Evolutionary conservation across 2,797 vertebrate genomes (phyloP).

Genomic region (Malurus splendens): DNA sequence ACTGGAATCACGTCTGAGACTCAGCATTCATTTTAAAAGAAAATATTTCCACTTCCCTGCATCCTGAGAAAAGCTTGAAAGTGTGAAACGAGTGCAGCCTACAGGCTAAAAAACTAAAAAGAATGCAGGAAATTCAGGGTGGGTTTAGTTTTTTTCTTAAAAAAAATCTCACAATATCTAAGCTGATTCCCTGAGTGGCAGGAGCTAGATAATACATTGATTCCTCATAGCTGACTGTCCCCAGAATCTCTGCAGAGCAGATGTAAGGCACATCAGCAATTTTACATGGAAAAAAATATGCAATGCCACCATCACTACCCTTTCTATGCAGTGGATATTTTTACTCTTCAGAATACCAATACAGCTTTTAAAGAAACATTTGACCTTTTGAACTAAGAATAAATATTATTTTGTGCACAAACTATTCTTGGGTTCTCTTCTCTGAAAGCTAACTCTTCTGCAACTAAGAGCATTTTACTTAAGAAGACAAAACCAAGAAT

Average conservation of each 20-base stretch:
- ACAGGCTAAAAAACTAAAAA: neutral
- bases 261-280: neutral
- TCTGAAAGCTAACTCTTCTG: conserved; percentile 69
- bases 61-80: neutral
- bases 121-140: neutral
- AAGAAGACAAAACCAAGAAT: conserved; percentile 70
- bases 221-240: neutral
- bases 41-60: neutral
- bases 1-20: neutral
- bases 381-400: neutral
- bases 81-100: neutral
- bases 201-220: neutral
- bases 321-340: neutral
- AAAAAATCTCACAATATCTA: neutral
- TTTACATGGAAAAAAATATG: neutral
- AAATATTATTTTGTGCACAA: neutral
- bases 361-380: neutral
- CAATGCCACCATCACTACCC: neutral
- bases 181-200: neutral
- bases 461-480: conserved; percentile 65
- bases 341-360: neutral
- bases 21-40: conserved; percentile 9
- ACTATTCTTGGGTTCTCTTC: conserved; percentile 17
- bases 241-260: neutral
- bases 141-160: neutral